Evolutionary conservation across 2,113 vertebrate species (phyloP), one percentile per base, ranked within the genome.

Genomic region (Nerophis lumbriciformis): DNA sequence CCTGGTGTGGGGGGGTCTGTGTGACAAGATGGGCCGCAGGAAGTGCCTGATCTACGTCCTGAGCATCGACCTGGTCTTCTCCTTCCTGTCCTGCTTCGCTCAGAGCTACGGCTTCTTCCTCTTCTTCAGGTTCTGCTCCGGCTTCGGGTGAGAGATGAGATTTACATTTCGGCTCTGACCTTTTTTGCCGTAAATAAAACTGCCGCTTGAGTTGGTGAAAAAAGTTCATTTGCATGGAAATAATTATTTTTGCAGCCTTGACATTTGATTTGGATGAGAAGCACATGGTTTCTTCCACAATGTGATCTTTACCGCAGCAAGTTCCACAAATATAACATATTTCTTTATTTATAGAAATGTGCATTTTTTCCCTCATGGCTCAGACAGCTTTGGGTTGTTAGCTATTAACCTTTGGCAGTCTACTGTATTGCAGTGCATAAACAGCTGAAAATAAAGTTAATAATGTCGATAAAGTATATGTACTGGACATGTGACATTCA

Each of bases 111-210:
- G 95, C 45, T 92, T 94, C 86, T 99, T 99, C 84, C 90, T 99
- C 73, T 98, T 99, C 91, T 96, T 96, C 84, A 91, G 95, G 75
- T 93, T 99, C 88, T 93, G 97, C 90, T 98, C 95, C 0, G 97
- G 97, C 76, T 93, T 98, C 9, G 96, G 97, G 97, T 99, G 85
- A 54, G 93, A 62, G 10, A 8, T 6, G 6, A 6, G 12, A 11
- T 13, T 15, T 36, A 5, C 5, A 21, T 0, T 3, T 53, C 16
- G 16, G 68, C 63, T 28, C 13, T 8, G 10, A 38, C 48, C 56
- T 35, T 38, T 38, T 52, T 59, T 19, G 8, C 53, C 21, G 28
- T 57, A 21, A 73, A 52, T 57, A 35, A 67, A 56, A 6, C 12
- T 1, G 13, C 16, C 10, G 45, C 7, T 57, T 35, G 14, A 1